Evolutionary conservation across 1,140 invertebrate species (phyloP), one percentile per base, ranked within the genome.

Genomic region (Cotesia vestalis): DNA sequence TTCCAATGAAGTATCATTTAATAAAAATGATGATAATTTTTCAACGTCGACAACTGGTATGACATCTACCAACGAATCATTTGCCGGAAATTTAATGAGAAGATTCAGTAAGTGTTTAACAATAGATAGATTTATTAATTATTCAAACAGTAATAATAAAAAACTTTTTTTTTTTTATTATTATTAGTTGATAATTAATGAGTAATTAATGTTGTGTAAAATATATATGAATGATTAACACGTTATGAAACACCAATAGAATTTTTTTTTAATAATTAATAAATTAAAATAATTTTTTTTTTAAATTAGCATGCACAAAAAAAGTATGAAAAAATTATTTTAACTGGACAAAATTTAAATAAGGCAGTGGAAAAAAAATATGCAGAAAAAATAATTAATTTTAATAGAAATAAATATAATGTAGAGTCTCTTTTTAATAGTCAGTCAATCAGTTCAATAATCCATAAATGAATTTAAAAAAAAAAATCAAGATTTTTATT

Each of bases 61-160:
- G 40, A 46, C 40, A 46, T 46, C 52, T 20, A 76, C 73, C 86
- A 77, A 74, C 86, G 79, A 85, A 86, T 76, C 84, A 73, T 91
- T 92, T 85, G 89, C 91, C 75, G 90, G 91, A 79, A 92, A 90
- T 88, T 87, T 94, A 78, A 93, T 93, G 88, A 90, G 93, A 83
- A 90, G 92, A 89, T 93, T 94, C 90, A 94, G 93, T 95, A 94
- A 95, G 94, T 95, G 90, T 89, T 78, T 77, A 77, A 75, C 62
- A 76, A 76, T 62, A 35, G 9, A 46, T 46, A 46, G 4, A 46
- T 46, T 46, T 5, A 46, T 9, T 46, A 46, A 46, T 46, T 46
- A 46, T 46, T 46, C 8, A 11, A 46, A 46, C 40, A 46, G 11
- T 46, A 46, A 46, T 46, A 46, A 40, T 40, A 40, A 40, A 8